Base-by-base conservation (phyloP, 2,888 invertebrate genomes). In the Drosophila nr. perissopoda region DNA sequence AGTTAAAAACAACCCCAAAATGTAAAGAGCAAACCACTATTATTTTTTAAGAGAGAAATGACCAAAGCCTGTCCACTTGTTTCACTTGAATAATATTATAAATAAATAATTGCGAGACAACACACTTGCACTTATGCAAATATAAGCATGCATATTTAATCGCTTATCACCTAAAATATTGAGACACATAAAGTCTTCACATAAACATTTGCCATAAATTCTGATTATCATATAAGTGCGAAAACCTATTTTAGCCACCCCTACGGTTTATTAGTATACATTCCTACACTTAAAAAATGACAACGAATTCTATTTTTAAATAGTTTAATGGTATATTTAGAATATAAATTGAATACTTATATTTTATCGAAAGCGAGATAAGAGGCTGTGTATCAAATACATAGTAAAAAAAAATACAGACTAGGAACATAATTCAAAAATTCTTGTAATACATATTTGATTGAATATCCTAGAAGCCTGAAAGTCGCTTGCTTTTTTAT, bases 231-330 rank as follows among this genome's bases (percentile, higher is more conserved):
- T 10, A 36, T 27, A 38, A 25, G 29, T 34, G 13, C 36, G 25
- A 33, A 40, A 27, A 53, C 27, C 21, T 31, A 4, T 53, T 38
- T 29, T 40, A 72, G 49, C 48, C 40, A 74, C 79, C 79, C 75
- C 46, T 59, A 56, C 46, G 40, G 11, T 49, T 34, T 56, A 56
- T 54, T 61, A 54, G 75, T 77, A 77, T 70, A 79, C 62, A 76
- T 65, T 57, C 49, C 1, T 65, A 65, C 76, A 76, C 76, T 63
- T 48, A 8, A 18, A 66, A 75, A 70, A 65, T 21, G 13, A 10
- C 4, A 18, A 29, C 25, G 27, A 16, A 8, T 27, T 16, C 46
- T 46, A 46, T 46, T 46, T 46, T 46, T 25, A 25, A 4, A 46
- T 25, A 8, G 7, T 7, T 25, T 46, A 8, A 16, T 46, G 8